Conservation (phyloP, 2,888 invertebrate genomes). For the Dasypogon diadema region DNA sequence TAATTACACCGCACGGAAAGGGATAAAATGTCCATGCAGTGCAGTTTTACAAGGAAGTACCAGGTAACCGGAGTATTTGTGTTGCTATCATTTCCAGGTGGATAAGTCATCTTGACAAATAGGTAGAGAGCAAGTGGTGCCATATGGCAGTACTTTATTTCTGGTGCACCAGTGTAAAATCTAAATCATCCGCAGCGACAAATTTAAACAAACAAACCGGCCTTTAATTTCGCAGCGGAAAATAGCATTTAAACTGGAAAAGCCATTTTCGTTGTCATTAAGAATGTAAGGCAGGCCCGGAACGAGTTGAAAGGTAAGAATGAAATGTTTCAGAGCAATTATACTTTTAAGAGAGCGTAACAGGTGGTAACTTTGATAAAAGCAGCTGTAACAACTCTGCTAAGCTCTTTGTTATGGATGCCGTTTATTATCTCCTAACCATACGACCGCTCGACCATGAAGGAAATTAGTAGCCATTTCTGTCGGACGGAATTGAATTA, state of each 20-base stretch:
- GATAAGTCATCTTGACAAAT: slow-evolving; percentile 7
- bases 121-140: not conserved
- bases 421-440: slow-evolving; percentile 26
- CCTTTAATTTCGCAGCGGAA: slow-evolving; percentile 1
- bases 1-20: slow-evolving; percentile 7
- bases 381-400: not conserved
- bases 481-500: slow-evolving; percentile 23
- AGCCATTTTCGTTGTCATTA: not conserved
- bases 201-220: slow-evolving; percentile 30
- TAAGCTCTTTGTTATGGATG: not conserved
- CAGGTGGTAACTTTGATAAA: slow-evolving; percentile 23
- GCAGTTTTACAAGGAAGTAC: not conserved
- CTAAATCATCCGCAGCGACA: slow-evolving; percentile 2
- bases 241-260: not conserved
- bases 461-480: slow-evolving; percentile 32
- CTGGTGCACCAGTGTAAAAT: not conserved
- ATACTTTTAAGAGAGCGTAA: slow-evolving; percentile 7
- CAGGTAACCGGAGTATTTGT: not conserved
- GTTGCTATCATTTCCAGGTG: not conserved
- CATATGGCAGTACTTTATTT: slow-evolving; percentile 23
- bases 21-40: not conserved
- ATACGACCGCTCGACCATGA: not conserved
- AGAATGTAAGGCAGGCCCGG: not conserved
- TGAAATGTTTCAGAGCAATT: slow-evolving; percentile 2
- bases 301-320: not conserved